phyloP scores from a whole-genome alignment of 2,888 invertebrate species.

The Hoplodrina blanda region DNA sequence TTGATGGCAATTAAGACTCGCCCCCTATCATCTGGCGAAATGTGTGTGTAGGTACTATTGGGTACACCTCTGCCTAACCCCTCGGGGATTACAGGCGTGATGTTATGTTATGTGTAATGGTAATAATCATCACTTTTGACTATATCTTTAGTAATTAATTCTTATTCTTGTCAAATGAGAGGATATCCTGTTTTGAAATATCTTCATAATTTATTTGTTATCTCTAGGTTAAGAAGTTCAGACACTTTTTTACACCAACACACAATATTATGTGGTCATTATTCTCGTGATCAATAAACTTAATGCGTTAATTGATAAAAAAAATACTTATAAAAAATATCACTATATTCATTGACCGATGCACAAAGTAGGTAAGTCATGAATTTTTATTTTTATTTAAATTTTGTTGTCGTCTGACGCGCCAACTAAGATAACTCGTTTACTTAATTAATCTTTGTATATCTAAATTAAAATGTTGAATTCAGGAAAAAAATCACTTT shows the following conservation, averaged over 20 bases:
- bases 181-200: slow-evolving; percentile 28
- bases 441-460: slow-evolving; percentile 43
- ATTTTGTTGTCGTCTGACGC: slow-evolving; percentile 25
- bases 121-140: neutral
- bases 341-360: slow-evolving; percentile 40
- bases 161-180: neutral
- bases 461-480: slow-evolving; percentile 41
- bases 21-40: no score
- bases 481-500: slow-evolving; percentile 47
- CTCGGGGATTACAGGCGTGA: no score
- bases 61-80: no score
- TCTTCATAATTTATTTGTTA: slow-evolving; percentile 22
- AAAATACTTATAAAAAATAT: slow-evolving; percentile 30
- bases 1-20: no score
- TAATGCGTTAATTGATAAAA: slow-evolving; percentile 54
- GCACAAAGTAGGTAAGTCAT: slow-evolving; percentile 33
- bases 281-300: slow-evolving; percentile 53
- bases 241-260: slow-evolving; percentile 41
- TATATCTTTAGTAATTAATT: neutral
- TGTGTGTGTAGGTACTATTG: no score
- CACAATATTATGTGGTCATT: slow-evolving; percentile 49
- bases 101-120: neutral
- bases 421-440: slow-evolving; percentile 20
- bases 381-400: slow-evolving; percentile 32
- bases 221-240: slow-evolving; percentile 42